phyloP scores from a whole-genome alignment of 2,888 invertebrate genomes.

The Xestia sexstrigata region DNA sequence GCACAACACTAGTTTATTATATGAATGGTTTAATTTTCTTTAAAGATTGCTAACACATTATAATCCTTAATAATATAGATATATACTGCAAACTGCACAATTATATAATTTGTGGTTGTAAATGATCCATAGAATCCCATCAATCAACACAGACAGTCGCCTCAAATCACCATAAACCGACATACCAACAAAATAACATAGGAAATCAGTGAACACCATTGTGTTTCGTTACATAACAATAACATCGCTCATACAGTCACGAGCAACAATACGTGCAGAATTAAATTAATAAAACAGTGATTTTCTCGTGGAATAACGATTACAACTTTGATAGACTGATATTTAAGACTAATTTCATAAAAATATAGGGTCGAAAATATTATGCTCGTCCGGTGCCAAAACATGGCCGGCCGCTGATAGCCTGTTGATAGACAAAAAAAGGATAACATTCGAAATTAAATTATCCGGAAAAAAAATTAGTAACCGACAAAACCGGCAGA shows the following conservation, averaged over 20 bases:
- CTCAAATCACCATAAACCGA: conserved; percentile 42
- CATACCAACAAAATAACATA: conserved; percentile 45
- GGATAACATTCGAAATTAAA: not conserved
- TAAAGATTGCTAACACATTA: not conserved
- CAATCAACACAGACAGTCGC: not conserved
- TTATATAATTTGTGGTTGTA: not conserved
- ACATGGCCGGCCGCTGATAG: not conserved
- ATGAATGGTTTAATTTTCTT: not conserved
- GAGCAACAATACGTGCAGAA: not conserved
- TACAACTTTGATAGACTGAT: not conserved
- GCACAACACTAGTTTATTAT: not conserved
- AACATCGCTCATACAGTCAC: conserved; percentile 28
- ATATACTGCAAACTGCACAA: not conserved
- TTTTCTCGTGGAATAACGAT: not conserved
- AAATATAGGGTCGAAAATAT: not conserved
- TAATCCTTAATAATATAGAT: not conserved
- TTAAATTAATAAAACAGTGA: not conserved
- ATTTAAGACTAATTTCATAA: not conserved
- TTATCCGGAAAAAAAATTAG: not conserved
- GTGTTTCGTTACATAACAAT: conserved; percentile 54
- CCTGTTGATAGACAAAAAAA: too few relatives aligned
- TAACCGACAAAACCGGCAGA: not conserved
- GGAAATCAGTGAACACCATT: conserved; percentile 55
- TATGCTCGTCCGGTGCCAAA: not conserved
- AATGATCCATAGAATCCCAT: conserved; percentile 1